Conservation (phyloP, 2,888 invertebrate species). For the Acanthococcus lagerstroemiae region DNA sequence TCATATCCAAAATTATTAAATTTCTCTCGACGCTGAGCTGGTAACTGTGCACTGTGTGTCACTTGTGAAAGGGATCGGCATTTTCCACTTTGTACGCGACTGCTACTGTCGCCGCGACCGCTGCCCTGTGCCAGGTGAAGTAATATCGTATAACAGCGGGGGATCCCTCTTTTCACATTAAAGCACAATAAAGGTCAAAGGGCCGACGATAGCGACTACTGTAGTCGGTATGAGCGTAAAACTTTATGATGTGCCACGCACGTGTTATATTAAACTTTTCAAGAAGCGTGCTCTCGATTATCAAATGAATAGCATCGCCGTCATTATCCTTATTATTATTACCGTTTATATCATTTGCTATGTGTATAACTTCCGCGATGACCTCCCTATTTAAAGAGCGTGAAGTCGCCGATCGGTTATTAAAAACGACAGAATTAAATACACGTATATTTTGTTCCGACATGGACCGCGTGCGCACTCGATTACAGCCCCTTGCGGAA, state of each 20-base stretch:
- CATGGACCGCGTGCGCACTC: no score
- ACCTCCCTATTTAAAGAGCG: neutral
- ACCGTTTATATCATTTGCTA: constrained; percentile 1
- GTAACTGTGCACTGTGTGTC: no score
- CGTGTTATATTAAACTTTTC: constrained; percentile 29
- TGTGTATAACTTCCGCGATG: neutral
- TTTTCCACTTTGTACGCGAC: neutral
- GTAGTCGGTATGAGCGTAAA: constrained; percentile 19
- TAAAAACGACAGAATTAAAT: neutral
- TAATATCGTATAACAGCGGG: constrained; percentile 24
- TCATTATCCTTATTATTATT: constrained; percentile 25
- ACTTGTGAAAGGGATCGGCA: constrained; percentile 7
- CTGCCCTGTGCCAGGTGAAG: neutral
- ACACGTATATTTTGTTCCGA: no score
- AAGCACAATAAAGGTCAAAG: constrained; percentile 29
- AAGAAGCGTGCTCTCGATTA: constrained; percentile 29
- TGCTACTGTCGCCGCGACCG: neutral
- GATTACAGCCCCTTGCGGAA: no score
- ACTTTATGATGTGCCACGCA: constrained; percentile 30
- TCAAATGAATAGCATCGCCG: constrained; percentile 27
- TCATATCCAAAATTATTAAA: no score
- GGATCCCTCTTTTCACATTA: constrained; percentile 11
- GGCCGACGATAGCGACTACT: constrained; percentile 21
- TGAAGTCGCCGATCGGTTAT: neutral
- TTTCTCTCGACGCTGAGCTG: no score